Percentiles rank a stretch among this genome's conserved stretches.
Evolutionary conservation across 2,113 vertebrate species (phyloP).

Genomic region (Festucalex cinctus): DNA sequence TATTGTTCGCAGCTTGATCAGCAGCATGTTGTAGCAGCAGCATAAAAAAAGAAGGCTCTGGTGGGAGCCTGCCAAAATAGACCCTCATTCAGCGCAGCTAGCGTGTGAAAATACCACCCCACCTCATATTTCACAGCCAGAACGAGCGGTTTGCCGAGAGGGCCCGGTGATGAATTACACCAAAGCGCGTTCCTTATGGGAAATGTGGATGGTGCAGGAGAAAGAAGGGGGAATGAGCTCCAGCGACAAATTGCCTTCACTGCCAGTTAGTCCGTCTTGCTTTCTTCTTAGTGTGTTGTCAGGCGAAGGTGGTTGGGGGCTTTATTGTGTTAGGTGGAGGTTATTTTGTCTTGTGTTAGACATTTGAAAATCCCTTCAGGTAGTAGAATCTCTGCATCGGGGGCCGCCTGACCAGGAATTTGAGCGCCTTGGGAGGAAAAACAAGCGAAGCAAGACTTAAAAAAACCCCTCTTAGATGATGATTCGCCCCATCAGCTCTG

Average conservation of each 20-base stretch:
- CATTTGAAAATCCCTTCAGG: conserved; percentile 58
- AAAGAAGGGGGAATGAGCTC: conserved; percentile 46
- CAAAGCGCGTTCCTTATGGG: conserved; percentile 70
- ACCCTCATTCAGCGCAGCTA: conserved; percentile 59
- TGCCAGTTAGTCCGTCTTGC: conserved; percentile 61
- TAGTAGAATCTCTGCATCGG: conserved; percentile 29
- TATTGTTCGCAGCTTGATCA: conserved; percentile 66
- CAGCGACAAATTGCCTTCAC: conserved; percentile 73
- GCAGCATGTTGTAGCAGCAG: conserved; percentile 57
- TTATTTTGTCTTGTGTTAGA: conserved; percentile 58
- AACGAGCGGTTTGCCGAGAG: conserved; percentile 64
- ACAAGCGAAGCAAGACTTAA: conserved; percentile 17
- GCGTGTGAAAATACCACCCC: conserved; percentile 61
- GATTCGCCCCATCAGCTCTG: conserved; percentile 53
- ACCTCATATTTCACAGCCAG: conserved; percentile 70
- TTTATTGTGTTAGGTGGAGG: conserved; percentile 60
- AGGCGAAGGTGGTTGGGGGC: conserved; percentile 20
- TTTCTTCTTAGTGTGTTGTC: conserved; percentile 55
- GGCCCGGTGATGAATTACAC: conserved; percentile 72
- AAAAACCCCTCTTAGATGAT: conserved; percentile 35
- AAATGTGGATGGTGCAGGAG: conserved; percentile 69
- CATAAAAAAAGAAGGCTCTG: conserved; percentile 52
- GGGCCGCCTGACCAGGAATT: conserved; percentile 25
- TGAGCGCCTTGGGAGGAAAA: conserved; percentile 34
- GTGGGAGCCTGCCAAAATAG: conserved; percentile 71